phyloP scores from a whole-genome alignment of 2,888 invertebrate genomes.

The Ophion slaviceki region DNA sequence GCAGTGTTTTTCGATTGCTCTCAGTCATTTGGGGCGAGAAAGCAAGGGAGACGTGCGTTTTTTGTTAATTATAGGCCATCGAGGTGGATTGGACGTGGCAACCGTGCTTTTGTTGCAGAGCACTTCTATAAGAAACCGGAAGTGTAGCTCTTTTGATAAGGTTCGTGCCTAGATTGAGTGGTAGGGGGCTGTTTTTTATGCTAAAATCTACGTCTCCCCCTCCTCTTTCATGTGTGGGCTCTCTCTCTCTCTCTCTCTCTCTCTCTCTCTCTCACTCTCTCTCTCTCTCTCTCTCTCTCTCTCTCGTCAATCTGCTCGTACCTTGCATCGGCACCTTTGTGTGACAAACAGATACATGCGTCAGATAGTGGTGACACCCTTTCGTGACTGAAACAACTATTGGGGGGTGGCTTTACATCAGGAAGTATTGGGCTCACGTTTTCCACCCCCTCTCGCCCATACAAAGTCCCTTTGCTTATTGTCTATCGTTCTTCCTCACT shows the following conservation, averaged over 20 bases:
- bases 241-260: background rate
- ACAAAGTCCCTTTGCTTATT: background rate
- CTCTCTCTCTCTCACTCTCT: too few relatives aligned
- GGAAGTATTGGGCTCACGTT: slow-evolving; percentile 31
- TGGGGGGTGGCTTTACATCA: slow-evolving; percentile 46
- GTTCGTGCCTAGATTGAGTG: slow-evolving; percentile 23
- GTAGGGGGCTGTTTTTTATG: slow-evolving; percentile 8
- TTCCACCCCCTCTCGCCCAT: background rate
- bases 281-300: background rate
- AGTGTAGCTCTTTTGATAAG: slow-evolving; percentile 15
- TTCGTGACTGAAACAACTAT: slow-evolving; percentile 71
- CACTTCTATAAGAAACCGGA: slow-evolving; percentile 7
- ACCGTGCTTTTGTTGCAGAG: background rate
- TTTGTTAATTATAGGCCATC: background rate
- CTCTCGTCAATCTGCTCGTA: background rate
- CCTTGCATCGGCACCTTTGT: slow-evolving; percentile 53
- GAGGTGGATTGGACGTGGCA: background rate
- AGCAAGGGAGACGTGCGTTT: background rate
- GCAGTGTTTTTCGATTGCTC: background rate
- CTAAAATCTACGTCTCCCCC: background rate
- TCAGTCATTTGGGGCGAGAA: background rate
- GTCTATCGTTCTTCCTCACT: background rate
- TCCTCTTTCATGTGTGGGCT: background rate
- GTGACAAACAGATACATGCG: slow-evolving; percentile 81
- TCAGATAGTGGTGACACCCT: slow-evolving; percentile 78